Base-by-base conservation (phyloP, 2,888 invertebrate species). In the Drosophila subsilvestris region DNA sequence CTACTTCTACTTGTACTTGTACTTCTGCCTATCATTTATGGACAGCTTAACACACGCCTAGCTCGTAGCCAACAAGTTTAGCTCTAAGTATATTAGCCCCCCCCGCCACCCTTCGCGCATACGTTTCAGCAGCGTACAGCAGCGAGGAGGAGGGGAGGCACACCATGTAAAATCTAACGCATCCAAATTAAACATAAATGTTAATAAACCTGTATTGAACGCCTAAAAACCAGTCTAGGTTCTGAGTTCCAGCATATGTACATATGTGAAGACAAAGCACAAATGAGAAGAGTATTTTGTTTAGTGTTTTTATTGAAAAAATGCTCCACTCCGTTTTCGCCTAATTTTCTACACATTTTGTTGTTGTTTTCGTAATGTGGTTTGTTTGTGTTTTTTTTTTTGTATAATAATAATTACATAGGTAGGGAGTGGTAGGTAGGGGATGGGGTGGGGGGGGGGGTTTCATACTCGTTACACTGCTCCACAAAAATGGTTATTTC, bases 221-320 rank as follows among this genome's bases (percentile, higher is more conserved):
- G 53, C 80, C 74, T 68, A 59, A 55, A 55, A 2, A 5, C 37
- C 37, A 14, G 18, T 17, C 43, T 55, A 12, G n/a, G 27, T 22
- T 17, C 43, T 54, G 8, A 5, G 44, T 22, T 22, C 17, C 9
- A 20, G n/a, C 20, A 12, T 5, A 53, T 25, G 9, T 10, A 9
- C 20, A 12, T 5, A 53, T 25, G 9, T 10, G 8, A 10, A 17
- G 3, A 32, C 25, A 6, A 25, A 25, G 5, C n/a, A 43, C 10
- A 50, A 20, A 20, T 25, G n/a, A 43, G 14, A 18, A 43, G 25
- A 43, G 32, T 44, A 25, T 61, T 78, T 73, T 78, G 49, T 81
- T 80, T 78, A 80, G 77, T 86, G 74, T 86, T 86, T 76, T 86
- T 86, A 87, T 86, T 88, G 82, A 85, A 85, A 86, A 88, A 88